A percentile compares a stretch with the other conserved stretches of the same genome.
phyloP scores from a whole-genome alignment of 2,113 vertebrate genomes.

The Daboia siamensis region DNA sequence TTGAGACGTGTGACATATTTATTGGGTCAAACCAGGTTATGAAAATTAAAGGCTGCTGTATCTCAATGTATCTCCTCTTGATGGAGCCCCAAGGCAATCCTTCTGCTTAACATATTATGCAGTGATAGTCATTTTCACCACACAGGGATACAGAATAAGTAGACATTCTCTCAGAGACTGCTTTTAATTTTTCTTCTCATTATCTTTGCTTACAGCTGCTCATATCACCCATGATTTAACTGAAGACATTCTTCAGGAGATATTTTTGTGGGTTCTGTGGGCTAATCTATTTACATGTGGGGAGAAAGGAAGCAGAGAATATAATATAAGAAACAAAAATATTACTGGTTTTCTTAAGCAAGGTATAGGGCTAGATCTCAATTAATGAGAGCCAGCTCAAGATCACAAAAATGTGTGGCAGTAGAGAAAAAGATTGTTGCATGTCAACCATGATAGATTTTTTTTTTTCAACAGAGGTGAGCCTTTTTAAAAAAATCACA shows the following conservation, averaged over 20 bases:
- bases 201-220: constrained; percentile 67
- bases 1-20: neutral
- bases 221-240: constrained; percentile 66
- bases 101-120: constrained; percentile 12
- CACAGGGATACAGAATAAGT: neutral
- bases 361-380: neutral
- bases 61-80: constrained; percentile 51
- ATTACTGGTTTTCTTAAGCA: neutral
- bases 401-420: neutral
- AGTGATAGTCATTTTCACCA: constrained; percentile 17
- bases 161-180: constrained; percentile 39
- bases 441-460: neutral
- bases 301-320: constrained; percentile 57
- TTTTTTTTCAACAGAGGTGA: neutral
- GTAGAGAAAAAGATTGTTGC: neutral
- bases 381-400: neutral
- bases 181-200: constrained; percentile 48
- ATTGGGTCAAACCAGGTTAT: constrained; percentile 11
- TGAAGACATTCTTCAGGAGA: constrained; percentile 57
- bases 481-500: neutral
- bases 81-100: constrained; percentile 57
- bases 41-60: constrained; percentile 6
- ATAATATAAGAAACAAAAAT: neutral
- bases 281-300: constrained; percentile 53
- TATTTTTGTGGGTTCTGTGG: constrained; percentile 58